phyloP scores from a whole-genome alignment of 2,888 invertebrate species.

The Agapostemon virescens region DNA sequence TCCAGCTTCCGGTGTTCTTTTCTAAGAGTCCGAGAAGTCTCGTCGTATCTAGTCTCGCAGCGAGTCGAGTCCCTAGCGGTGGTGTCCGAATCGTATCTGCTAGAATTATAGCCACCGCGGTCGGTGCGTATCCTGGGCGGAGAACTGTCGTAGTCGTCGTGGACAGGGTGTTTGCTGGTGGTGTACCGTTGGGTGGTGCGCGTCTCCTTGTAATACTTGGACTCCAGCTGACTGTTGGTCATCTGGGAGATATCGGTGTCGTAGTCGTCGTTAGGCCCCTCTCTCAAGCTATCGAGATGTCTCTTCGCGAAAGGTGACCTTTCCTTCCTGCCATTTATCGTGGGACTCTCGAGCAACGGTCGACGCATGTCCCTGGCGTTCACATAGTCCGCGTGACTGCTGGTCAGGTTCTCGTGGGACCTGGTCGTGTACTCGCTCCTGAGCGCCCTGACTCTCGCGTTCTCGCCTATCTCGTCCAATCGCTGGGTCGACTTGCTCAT shows the following conservation, averaged over 20 bases:
- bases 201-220: slow-evolving; percentile 75
- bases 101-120: slow-evolving; percentile 74
- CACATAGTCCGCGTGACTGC: slow-evolving; percentile 71
- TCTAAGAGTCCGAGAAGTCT: slow-evolving; percentile 64
- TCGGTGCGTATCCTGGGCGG: slow-evolving; percentile 73
- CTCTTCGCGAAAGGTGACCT: slow-evolving; percentile 67
- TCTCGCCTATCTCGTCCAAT: slow-evolving; percentile 75
- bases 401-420: slow-evolving; percentile 76
- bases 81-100: slow-evolving; percentile 78
- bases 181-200: slow-evolving; percentile 74
- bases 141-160: slow-evolving; percentile 78
- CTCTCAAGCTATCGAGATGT: slow-evolving; percentile 72
- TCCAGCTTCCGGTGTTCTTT: slow-evolving; percentile 70
- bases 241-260: slow-evolving; percentile 79
- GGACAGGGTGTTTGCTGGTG: slow-evolving; percentile 68
- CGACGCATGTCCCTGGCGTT: slow-evolving; percentile 77
- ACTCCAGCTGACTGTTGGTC: slow-evolving; percentile 77
- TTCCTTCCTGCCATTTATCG: slow-evolving; percentile 67
- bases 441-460: slow-evolving; percentile 67
- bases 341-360: slow-evolving; percentile 53
- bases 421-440: slow-evolving; percentile 74
- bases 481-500: slow-evolving; percentile 78
- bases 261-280: slow-evolving; percentile 77
- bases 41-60: slow-evolving; percentile 71
- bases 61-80: slow-evolving; percentile 76